Evolutionary conservation across 2,113 vertebrate genomes (phyloP).

Genomic region (Cricetomys ansorgei): DNA sequence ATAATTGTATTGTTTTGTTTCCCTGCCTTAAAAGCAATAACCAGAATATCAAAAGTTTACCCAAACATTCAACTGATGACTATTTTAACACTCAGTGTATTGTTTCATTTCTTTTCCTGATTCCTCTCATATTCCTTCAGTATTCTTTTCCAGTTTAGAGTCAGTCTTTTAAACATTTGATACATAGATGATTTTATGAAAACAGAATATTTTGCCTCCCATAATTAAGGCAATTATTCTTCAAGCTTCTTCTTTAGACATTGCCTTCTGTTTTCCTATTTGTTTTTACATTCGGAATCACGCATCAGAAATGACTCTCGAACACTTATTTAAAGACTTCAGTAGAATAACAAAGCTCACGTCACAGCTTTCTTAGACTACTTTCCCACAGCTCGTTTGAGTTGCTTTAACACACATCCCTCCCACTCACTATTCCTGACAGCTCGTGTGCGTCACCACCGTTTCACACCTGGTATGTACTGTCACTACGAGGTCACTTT

Average conservation of each 20-base stretch:
- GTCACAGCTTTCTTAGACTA: background rate
- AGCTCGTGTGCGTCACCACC: background rate
- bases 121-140: background rate
- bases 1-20: background rate
- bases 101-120: background rate
- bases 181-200: background rate
- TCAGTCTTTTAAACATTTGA: background rate
- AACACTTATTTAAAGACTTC: background rate
- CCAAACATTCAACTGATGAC: background rate
- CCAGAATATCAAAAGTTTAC: background rate
- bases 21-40: background rate
- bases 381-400: background rate
- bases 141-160: background rate
- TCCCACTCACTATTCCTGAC: background rate
- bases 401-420: background rate
- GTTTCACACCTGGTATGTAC: background rate
- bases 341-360: background rate
- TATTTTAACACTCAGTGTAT: background rate
- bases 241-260: constrained; percentile 12
- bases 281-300: background rate
- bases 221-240: background rate
- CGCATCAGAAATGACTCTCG: background rate
- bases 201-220: background rate
- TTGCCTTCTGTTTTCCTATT: background rate
- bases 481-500: background rate